A percentile compares a stretch with the other conserved stretches of the same genome.
Evolutionary conservation across 2,888 invertebrate genomes (phyloP).

Genomic region (Pyrgus malvae): DNA sequence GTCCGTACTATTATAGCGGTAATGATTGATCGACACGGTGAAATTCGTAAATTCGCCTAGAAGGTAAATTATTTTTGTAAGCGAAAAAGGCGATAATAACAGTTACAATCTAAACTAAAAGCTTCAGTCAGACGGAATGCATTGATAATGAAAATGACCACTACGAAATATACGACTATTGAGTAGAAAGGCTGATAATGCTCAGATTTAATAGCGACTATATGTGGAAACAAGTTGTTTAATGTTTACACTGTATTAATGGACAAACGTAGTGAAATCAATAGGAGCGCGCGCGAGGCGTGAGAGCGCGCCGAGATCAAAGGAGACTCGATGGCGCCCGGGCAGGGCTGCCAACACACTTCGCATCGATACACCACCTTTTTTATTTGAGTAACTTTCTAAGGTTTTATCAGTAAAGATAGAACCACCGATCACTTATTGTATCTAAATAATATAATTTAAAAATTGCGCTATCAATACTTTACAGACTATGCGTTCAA

Average conservation of each 20-base stretch:
- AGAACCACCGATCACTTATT: no score
- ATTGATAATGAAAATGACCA: conserved; percentile 8
- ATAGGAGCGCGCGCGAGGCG: conserved; percentile 41
- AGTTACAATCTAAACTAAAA: not conserved
- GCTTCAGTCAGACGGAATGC: not conserved
- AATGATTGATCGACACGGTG: conserved; percentile 9
- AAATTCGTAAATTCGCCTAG: not conserved
- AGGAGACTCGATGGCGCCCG: conserved; percentile 38
- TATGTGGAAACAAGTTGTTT: conserved; percentile 33
- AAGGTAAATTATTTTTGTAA: not conserved
- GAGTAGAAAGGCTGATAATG: conserved; percentile 1
- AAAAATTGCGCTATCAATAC: no score
- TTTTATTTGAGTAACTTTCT: conserved; percentile 8
- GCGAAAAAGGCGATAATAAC: not conserved
- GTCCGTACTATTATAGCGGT: conserved; percentile 11
- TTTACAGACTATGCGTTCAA: no score
- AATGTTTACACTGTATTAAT: conserved; percentile 38
- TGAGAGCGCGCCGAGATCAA: conserved; percentile 46
- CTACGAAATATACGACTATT: no score
- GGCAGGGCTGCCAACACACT: conserved; percentile 34
- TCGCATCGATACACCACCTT: conserved; percentile 9
- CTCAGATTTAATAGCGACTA: conserved; percentile 25
- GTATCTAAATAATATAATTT: no score
- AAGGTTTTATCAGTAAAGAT: not conserved
- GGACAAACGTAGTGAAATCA: conserved; percentile 45